Evolutionary conservation across 2,797 vertebrate genomes (phyloP).

Genomic region (Otolemur crassicaudatus): DNA sequence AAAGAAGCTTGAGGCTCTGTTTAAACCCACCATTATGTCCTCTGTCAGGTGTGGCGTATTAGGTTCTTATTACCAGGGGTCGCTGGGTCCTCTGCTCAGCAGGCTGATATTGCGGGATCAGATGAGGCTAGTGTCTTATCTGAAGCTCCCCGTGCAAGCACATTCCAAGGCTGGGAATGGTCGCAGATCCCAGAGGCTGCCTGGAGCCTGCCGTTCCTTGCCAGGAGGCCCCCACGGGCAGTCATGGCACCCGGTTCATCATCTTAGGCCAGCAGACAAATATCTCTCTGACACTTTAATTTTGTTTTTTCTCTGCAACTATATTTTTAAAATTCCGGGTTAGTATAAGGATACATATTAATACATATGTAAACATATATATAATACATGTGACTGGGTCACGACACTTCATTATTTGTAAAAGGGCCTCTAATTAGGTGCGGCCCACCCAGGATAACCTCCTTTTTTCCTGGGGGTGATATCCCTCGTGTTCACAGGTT

Average conservation of each 20-base stretch:
- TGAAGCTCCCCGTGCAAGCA: neutral
- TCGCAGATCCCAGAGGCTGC: neutral
- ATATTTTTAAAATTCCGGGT: no score
- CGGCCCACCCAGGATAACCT: neutral
- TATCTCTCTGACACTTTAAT: neutral
- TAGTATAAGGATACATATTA: no score
- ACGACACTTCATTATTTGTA: no score
- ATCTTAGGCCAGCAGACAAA: neutral
- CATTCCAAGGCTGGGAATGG: neutral
- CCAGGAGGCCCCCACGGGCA: fast-evolving
- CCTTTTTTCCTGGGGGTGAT: neutral
- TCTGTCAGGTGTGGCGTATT: neutral
- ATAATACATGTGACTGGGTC: no score
- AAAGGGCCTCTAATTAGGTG: neutral
- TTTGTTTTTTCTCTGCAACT: no score
- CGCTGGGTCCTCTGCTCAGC: neutral
- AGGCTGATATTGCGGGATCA: neutral
- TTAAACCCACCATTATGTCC: neutral
- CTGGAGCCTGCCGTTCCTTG: neutral
- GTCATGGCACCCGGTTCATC: fast-evolving
- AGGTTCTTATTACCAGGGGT: neutral
- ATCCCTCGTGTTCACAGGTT: neutral
- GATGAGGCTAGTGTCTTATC: neutral
- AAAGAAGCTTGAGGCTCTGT: neutral
- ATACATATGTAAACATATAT: no score